These are phyloP conservation scores for Pharmacophagus antenor DNA, from an alignment of 2,888 invertebrate genomes.

Conservation along the genomic window DNA sequence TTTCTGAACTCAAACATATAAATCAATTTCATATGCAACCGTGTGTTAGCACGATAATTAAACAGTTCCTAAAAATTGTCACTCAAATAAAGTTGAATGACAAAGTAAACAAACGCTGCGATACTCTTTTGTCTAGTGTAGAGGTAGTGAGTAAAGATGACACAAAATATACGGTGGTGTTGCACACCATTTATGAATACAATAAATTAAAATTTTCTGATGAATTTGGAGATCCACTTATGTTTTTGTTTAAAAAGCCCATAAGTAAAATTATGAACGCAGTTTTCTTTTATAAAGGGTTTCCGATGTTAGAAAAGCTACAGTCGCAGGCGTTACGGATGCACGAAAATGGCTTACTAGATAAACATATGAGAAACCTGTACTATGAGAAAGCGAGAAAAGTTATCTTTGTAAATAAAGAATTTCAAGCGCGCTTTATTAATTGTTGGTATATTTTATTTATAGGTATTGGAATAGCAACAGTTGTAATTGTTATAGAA, in stretches of 20 bases:
- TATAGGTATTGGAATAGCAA: conserved; percentile 10
- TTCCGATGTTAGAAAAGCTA: conserved; percentile 29
- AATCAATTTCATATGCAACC: conserved; percentile 41
- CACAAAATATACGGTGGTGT: conserved; percentile 43
- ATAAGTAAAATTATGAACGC: conserved; percentile 31
- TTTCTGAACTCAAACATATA: conserved; percentile 42
- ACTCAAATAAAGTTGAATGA: conserved; percentile 9
- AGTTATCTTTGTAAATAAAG: not conserved
- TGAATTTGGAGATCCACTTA: conserved; percentile 37
- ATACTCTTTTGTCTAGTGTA: conserved; percentile 42
- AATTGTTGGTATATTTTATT: conserved; percentile 7
- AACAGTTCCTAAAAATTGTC: conserved; percentile 36
- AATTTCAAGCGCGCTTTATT: conserved; percentile 9
- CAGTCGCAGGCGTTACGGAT: conserved; percentile 14
- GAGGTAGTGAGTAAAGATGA: conserved; percentile 42
- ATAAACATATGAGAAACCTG: conserved; percentile 26
- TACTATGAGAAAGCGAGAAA: conserved; percentile 12
- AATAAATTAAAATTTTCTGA: conserved; percentile 43
- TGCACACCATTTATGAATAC: conserved; percentile 44
- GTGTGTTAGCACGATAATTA: conserved; percentile 48
- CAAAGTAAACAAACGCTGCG: conserved; percentile 33
- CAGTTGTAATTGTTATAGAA: conserved; percentile 1
- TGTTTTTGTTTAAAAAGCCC: conserved; percentile 36
- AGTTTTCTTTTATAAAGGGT: conserved; percentile 34
- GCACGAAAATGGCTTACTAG: conserved; percentile 29